Base-by-base conservation (phyloP, 2,113 vertebrate genomes). In the Leuciscus idus region DNA sequence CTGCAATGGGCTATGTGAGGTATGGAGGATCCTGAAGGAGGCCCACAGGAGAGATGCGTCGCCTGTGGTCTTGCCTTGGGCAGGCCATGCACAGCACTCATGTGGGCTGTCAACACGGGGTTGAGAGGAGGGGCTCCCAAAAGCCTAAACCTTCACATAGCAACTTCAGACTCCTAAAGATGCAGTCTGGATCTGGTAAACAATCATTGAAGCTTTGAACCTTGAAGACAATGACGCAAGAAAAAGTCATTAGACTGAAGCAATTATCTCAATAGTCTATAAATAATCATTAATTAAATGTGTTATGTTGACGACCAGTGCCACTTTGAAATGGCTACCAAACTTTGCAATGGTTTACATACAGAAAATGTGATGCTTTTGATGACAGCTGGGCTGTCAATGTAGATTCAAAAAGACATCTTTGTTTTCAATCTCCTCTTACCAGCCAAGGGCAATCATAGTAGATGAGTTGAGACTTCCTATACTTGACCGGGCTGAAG, bases 1-100 rank as follows among this genome's bases (percentile, higher is more conserved):
- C 90, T 94, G 90, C 95, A 95, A 94, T 94, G 93, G 95, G 92
- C 91, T 94, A 43, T 57, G 92, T 92, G 93, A 93, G 91, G 90
- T 86, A 88, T 89, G 89, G 75, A 86, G 85, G 89, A 90, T 90
- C 88, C 88, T 86, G 83, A 80, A 84, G 88, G 87, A 86, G 81
- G 72, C 92, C 93, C 93, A 92, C 92, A 90, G 89, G 94, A 95
- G 94, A 87, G 80, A 91, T 93, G 90, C 86, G 86, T 95, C 90
- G 94, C 95, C 95, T 92, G 93, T 94, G 95, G 95, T 93, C 94
- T 93, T 94, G 95, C 95, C 94, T 94, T 94, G 94, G 95, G 95
- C 95, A 91, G 94, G 91, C 91, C 95, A 84, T 94, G 91, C 92
- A 90, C 92, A 92, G 92, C 92, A 94, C 92, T 93, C 92, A 93